Evolutionary conservation across 2,797 vertebrate species (phyloP).

Genomic region (Enteromius treurensis): DNA sequence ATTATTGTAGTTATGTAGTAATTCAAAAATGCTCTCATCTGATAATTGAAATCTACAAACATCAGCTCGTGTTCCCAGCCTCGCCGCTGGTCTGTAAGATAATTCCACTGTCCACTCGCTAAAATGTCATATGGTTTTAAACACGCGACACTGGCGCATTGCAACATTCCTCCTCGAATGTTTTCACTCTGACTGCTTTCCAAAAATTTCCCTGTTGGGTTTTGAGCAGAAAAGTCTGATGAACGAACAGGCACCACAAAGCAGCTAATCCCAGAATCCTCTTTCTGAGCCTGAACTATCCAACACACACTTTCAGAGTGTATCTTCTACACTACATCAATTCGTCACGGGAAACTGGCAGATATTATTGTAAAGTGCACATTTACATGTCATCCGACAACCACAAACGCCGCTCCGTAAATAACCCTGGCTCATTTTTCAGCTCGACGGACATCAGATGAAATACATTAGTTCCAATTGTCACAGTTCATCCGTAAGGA

Average conservation of each 20-base stretch:
- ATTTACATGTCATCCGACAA: conserved; percentile 30
- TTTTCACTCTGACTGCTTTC: conserved; percentile 35
- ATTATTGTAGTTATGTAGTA: background rate
- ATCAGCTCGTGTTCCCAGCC: conserved; percentile 1
- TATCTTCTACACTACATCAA: conserved; percentile 12
- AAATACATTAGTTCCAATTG: conserved; percentile 29
- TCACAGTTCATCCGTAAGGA: conserved; percentile 27
- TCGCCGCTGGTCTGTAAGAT: background rate
- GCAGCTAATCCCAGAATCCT: conserved; percentile 37
- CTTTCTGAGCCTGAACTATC: conserved; percentile 25
- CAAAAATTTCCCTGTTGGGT: conserved; percentile 43
- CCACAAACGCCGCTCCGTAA: conserved; percentile 10
- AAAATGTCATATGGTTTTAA: conserved; percentile 32
- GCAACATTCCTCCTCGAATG: conserved; percentile 44
- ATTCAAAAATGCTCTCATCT: conserved; percentile 10
- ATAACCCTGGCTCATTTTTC: conserved; percentile 29
- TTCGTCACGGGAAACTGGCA: conserved; percentile 19
- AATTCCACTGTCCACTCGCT: conserved; percentile 8
- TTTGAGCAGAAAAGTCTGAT: conserved; percentile 44
- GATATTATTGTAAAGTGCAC: conserved; percentile 20
- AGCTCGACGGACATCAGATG: conserved; percentile 23
- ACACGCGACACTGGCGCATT: background rate
- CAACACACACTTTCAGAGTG: conserved; percentile 13
- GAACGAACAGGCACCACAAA: conserved; percentile 44
- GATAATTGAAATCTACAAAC: conserved; percentile 29